Conservation (phyloP, 2,797 vertebrate species). For the Chrosomus eos region DNA sequence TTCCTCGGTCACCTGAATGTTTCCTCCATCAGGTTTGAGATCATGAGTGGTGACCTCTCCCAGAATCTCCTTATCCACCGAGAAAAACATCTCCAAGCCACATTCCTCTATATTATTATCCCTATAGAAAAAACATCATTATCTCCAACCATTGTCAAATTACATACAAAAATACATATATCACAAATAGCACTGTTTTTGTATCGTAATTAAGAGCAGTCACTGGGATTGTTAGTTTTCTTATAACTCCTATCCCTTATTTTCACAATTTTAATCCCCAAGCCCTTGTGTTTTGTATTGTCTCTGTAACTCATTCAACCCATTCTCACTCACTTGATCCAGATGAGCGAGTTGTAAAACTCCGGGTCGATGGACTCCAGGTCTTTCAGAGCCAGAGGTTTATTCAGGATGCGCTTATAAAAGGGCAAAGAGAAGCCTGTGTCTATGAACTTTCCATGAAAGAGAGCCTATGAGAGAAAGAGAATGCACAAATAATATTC, state of each 20-base stretch:
- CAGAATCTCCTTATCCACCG: slow-evolving; percentile 98
- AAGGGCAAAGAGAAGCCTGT: slow-evolving; percentile 98
- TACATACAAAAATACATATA: background rate
- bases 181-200: background rate
- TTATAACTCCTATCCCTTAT: background rate
- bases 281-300: background rate
- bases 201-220: background rate
- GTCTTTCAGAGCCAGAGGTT: slow-evolving; percentile 94
- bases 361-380: slow-evolving; percentile 98
- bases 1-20: slow-evolving; percentile 94
- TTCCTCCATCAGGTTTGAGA: slow-evolving; percentile 93
- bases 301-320: background rate
- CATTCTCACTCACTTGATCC: slow-evolving; percentile 91
- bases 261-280: background rate
- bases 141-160: background rate
- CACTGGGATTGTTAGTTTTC: too few relatives aligned
- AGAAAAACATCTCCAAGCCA: slow-evolving; percentile 98
- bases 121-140: slow-evolving; percentile 67
- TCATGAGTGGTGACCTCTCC: slow-evolving; percentile 98
- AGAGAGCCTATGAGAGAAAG: slow-evolving; percentile 84
- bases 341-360: slow-evolving; percentile 99
- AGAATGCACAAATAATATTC: background rate
- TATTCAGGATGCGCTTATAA: slow-evolving; percentile 97
- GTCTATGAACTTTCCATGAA: slow-evolving; percentile 98
- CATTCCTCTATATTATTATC: slow-evolving; percentile 98